Evolutionary conservation across 2,888 invertebrate genomes (phyloP).

Genomic region (Scelioninae gen. 1): DNA sequence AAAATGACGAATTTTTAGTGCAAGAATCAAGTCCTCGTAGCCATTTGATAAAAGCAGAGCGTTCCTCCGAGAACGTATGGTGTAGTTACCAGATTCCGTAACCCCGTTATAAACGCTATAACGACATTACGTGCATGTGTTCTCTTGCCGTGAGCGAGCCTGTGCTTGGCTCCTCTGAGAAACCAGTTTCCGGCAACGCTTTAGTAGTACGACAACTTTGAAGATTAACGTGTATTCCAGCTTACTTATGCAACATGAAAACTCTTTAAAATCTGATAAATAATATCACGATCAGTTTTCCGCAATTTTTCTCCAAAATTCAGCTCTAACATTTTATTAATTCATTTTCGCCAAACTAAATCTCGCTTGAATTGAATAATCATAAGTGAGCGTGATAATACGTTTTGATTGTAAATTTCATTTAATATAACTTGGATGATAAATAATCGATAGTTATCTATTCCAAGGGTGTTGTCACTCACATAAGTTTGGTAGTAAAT

Average conservation of each 20-base stretch:
- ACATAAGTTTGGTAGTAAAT: not conserved
- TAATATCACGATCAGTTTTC: slow-evolving; percentile 14
- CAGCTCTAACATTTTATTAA: not conserved
- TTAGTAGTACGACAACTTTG: slow-evolving; percentile 58
- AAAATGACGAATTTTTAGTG: slow-evolving; percentile 22
- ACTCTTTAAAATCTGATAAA: slow-evolving; percentile 34
- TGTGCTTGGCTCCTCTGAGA: slow-evolving; percentile 56
- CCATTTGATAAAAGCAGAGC: slow-evolving; percentile 48
- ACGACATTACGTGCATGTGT: slow-evolving; percentile 67
- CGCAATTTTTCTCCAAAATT: not conserved
- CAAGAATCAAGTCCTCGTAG: slow-evolving; percentile 12
- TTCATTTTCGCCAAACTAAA: not conserved
- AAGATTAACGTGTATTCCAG: slow-evolving; percentile 55
- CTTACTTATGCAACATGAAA: slow-evolving; percentile 45
- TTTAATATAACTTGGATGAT: not conserved
- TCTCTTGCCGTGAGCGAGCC: slow-evolving; percentile 58
- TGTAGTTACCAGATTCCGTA: slow-evolving; percentile 61
- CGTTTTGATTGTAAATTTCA: slow-evolving; percentile 9
- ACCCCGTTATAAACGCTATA: slow-evolving; percentile 69
- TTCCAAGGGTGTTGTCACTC: not conserved
- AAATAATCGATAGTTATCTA: slow-evolving; percentile 16
- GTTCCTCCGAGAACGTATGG: slow-evolving; percentile 62
- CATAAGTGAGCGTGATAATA: not conserved
- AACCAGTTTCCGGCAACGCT: slow-evolving; percentile 62
- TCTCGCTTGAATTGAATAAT: not conserved